These are phyloP conservation scores for Bruchidius siliquastri DNA, from an alignment of 2,888 invertebrate genomes.

Conservation along the genomic window DNA sequence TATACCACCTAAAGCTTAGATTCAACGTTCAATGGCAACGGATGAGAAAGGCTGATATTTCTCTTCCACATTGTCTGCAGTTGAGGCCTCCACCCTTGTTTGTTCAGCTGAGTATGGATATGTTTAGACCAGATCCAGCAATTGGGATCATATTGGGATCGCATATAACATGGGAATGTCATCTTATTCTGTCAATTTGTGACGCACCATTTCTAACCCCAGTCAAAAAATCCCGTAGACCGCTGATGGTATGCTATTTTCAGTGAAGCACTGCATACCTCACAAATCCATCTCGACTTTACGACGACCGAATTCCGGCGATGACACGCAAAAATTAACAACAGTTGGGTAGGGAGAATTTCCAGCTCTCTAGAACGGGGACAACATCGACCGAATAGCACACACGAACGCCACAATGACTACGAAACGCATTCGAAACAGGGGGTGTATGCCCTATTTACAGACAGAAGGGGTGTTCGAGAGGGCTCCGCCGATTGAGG, in stretches of 20 bases:
- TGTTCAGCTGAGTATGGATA: too few relatives aligned
- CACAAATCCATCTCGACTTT: conserved; percentile 4
- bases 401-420: conserved; percentile 8
- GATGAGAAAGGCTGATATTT: too few relatives aligned
- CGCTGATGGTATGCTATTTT: neutral
- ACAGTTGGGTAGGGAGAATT: neutral
- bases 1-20: too few relatives aligned
- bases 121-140: too few relatives aligned
- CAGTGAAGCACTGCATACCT: conserved; percentile 1
- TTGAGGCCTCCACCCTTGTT: too few relatives aligned
- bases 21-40: too few relatives aligned
- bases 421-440: conserved; percentile 34
- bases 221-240: neutral
- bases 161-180: too few relatives aligned
- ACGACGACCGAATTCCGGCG: neutral
- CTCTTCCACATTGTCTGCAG: too few relatives aligned
- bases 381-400: neutral
- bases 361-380: neutral
- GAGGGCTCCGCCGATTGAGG: conserved; percentile 41
- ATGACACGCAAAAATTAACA: neutral
- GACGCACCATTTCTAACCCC: neutral
- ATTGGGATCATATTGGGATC: too few relatives aligned
- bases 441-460: conserved; percentile 45
- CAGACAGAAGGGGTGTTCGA: conserved; percentile 48
- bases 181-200: neutral